Evolutionary conservation across 2,888 invertebrate species (phyloP).

Genomic region (Drosophila meridionalis): DNA sequence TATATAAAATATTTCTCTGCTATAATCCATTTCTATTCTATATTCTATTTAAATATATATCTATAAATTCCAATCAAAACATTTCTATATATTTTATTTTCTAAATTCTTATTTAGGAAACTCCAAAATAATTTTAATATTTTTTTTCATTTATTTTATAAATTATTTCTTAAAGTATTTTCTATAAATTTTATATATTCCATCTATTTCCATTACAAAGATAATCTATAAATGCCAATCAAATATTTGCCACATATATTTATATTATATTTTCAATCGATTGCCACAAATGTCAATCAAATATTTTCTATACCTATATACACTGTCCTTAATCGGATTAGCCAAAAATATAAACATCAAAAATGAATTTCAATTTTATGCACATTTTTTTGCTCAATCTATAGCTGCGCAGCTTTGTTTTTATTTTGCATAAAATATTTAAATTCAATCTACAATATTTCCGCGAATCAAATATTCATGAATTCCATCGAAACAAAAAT

Average conservation of each 20-base stretch:
- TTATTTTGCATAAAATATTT: slow-evolving; percentile 13
- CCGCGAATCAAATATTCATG: slow-evolving; percentile 1
- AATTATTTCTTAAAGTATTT: too few relatives aligned
- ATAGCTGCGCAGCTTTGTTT: neutral
- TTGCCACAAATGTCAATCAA: neutral
- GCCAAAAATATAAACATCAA: neutral
- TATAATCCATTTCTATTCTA: too few relatives aligned
- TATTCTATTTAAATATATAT: too few relatives aligned
- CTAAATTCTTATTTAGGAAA: too few relatives aligned
- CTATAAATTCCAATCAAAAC: too few relatives aligned
- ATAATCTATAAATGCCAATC: neutral
- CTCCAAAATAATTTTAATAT: too few relatives aligned
- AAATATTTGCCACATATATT: neutral
- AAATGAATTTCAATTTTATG: neutral
- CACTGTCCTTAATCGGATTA: neutral
- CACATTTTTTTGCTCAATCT: neutral
- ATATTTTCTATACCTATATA: neutral
- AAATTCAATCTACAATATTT: slow-evolving; percentile 10
- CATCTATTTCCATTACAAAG: neutral
- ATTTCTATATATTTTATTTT: too few relatives aligned
- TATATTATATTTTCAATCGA: neutral
- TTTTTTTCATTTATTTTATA: too few relatives aligned
- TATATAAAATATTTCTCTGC: too few relatives aligned
- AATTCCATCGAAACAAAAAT: neutral
- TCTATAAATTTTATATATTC: neutral